Evolutionary conservation across 2,797 vertebrate species (phyloP).

Genomic region (Sebastes diploproa): DNA sequence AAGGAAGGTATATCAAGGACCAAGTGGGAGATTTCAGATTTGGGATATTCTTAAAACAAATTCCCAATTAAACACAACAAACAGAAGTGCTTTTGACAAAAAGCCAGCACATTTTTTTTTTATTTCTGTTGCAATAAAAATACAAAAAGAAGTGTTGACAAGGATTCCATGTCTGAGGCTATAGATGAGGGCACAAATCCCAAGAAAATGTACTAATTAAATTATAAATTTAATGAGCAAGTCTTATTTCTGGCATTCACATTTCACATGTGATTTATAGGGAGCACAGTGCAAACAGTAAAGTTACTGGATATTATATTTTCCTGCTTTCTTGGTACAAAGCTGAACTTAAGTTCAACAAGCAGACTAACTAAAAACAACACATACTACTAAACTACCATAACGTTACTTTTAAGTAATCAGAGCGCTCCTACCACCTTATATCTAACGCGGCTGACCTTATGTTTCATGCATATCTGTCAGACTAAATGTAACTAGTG

Average conservation of each 20-base stretch:
- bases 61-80: constrained; percentile 67
- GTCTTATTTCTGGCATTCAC: constrained; percentile 46
- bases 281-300: constrained; percentile 17
- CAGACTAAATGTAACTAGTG: constrained; percentile 12
- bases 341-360: constrained; percentile 19
- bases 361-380: constrained; percentile 30
- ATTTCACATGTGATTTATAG: constrained; percentile 34
- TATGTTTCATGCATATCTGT: constrained; percentile 42
- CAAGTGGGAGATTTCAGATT: constrained; percentile 27
- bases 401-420: constrained; percentile 3
- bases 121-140: constrained; percentile 74
- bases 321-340: constrained; percentile 19
- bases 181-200: constrained; percentile 51
- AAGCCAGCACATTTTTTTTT: constrained; percentile 66
- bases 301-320: not conserved
- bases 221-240: constrained; percentile 9
- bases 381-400: constrained; percentile 16
- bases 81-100: constrained; percentile 69
- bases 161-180: constrained; percentile 55
- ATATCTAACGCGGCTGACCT: not conserved
- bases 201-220: constrained; percentile 36
- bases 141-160: constrained; percentile 68
- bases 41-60: constrained; percentile 41
- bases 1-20: not conserved
- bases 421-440: not conserved